A percentile compares a stretch with the other conserved stretches of the same genome.
phyloP scores from a whole-genome alignment of 2,797 vertebrate genomes.

The Picus viridis region DNA sequence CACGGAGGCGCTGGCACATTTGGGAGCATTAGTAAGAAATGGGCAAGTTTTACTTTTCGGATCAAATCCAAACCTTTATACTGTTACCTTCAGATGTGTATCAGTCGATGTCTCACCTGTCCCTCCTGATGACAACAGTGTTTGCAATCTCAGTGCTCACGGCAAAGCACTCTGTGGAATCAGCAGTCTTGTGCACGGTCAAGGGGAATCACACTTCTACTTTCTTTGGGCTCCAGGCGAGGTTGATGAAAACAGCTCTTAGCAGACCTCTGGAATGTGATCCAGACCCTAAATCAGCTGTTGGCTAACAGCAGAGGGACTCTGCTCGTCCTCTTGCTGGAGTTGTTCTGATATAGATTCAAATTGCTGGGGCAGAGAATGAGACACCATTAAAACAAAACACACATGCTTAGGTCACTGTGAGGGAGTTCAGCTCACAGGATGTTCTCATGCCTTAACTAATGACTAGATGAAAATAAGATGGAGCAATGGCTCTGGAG shows the following conservation, averaged over 20 bases:
- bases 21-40: constrained; percentile 81
- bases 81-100: neutral
- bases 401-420: neutral
- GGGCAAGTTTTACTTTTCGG: constrained; percentile 28
- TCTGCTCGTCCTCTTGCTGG: neutral
- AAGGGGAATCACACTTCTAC: neutral
- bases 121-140: neutral
- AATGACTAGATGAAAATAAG: neutral
- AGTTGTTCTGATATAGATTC: neutral
- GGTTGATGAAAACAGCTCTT: neutral
- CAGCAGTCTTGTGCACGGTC: neutral
- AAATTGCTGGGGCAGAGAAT: neutral
- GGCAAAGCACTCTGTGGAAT: neutral
- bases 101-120: neutral
- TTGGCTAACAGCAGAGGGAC: neutral
- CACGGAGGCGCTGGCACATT: constrained; percentile 85
- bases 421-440: neutral
- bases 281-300: neutral
- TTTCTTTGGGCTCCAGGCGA: neutral
- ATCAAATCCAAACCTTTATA: neutral
- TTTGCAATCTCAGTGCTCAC: neutral
- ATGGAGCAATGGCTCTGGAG: neutral
- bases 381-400: neutral
- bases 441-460: neutral
- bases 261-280: neutral